Evolutionary conservation across 2,797 vertebrate genomes (phyloP), one percentile per base, ranked within the genome.

Genomic region (Babyrousa celebensis): DNA sequence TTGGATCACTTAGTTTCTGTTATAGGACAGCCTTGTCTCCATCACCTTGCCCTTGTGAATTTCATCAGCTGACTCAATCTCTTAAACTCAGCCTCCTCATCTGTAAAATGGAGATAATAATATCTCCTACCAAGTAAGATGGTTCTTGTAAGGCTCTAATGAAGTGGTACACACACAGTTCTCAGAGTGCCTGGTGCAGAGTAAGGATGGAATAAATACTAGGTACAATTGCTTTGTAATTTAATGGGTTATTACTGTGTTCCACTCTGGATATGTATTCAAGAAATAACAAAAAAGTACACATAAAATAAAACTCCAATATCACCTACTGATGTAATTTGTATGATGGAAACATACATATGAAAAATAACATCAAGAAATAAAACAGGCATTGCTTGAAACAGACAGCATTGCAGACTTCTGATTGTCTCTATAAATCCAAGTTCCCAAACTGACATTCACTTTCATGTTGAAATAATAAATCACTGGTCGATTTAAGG

Each of bases 381-480:
- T 43, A 72, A 62, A 75, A 71, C 3, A 96, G 18, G 1, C 10
- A 77, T 58, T 58, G 94, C 21, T 29, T 79, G 21, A 93, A 84
- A 78, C 20, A 60, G 21, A 88, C 77, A 48, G 1, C 29, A 85
- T 12, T 63, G 0, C 10, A 63, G n/a, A 16, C 3, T 82, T 94
- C 52, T 88, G 27, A 67, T 36, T 7, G 4, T 48, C 29, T 84
- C 8, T 72, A 18, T 72, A 74, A 82, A 74, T 2, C 0, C n/a
- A 89, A 58, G 52, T 63, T 89, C 21, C 11, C 4, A 17, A 91
- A 78, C 0, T 82, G 71, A 82, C 36, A 84, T 70, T 84, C 23
- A 32, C 7, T 75, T 86, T 95, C 70, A 75, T 62, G 8, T 77
- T 84, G n/a, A 96, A 67, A 85, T 89, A 85, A 93, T 79, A 86